Evolutionary conservation across 2,888 invertebrate species (phyloP).

Genomic region (Dorcus hopei): DNA sequence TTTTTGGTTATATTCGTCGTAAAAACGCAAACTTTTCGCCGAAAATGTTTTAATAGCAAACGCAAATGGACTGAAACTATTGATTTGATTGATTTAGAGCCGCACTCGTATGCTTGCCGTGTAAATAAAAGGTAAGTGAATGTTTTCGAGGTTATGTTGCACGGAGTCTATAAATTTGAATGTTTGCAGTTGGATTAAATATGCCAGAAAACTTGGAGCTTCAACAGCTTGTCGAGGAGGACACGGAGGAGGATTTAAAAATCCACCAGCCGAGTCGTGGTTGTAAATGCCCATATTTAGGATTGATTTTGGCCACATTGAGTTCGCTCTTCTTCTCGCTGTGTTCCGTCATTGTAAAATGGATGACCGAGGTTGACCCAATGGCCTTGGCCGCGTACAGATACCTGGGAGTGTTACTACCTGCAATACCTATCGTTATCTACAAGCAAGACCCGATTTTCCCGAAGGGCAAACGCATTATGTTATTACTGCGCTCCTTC

Average conservation of each 20-base stretch:
- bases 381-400: slow-evolving; percentile 86
- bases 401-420: slow-evolving; percentile 81
- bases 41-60: too few relatives aligned
- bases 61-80: too few relatives aligned
- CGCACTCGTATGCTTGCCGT: too few relatives aligned
- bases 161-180: too few relatives aligned
- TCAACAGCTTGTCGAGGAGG: slow-evolving; percentile 71
- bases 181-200: slow-evolving; percentile 14
- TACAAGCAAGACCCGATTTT: slow-evolving; percentile 76
- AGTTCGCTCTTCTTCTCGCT: slow-evolving; percentile 88
- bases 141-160: too few relatives aligned
- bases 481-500: slow-evolving; percentile 76
- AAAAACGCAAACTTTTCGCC: too few relatives aligned
- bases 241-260: slow-evolving; percentile 45
- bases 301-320: slow-evolving; percentile 76
- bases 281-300: slow-evolving; percentile 70
- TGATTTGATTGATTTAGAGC: too few relatives aligned
- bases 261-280: slow-evolving; percentile 48
- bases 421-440: slow-evolving; percentile 82
- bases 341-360: slow-evolving; percentile 89
- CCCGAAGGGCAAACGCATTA: slow-evolving; percentile 73
- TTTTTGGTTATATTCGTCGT: too few relatives aligned
- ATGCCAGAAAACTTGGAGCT: slow-evolving; percentile 79
- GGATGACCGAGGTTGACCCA: slow-evolving; percentile 80
- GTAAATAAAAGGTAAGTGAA: too few relatives aligned